These are phyloP conservation scores for Endotricha flammealis DNA, from an alignment of 2,888 invertebrate genomes.

Conservation along the genomic window DNA sequence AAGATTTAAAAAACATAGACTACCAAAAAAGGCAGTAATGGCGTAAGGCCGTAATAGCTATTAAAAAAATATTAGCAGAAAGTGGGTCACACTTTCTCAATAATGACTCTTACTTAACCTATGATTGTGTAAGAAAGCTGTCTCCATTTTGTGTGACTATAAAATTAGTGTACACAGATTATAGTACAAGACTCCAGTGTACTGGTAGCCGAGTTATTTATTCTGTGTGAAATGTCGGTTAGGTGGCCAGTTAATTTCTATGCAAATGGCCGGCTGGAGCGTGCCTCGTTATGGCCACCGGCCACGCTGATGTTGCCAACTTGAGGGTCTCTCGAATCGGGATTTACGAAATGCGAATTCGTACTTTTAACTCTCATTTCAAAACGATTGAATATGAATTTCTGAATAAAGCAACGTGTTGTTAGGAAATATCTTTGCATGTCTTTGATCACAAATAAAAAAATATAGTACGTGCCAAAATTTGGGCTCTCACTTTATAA, in stretches of 20 bases:
- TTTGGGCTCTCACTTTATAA: too few relatives aligned
- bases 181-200: slow-evolving; percentile 12
- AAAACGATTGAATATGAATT: neutral
- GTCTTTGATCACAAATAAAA: too few relatives aligned
- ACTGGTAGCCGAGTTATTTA: slow-evolving; percentile 46
- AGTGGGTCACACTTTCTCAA: slow-evolving; percentile 8
- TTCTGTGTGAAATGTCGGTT: slow-evolving; percentile 62
- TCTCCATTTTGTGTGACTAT: slow-evolving; percentile 6
- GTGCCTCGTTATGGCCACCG: slow-evolving; percentile 23
- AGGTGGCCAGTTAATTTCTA: slow-evolving; percentile 64
- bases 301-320: slow-evolving; percentile 13
- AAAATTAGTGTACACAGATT: slow-evolving; percentile 5
- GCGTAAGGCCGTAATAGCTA: neutral
- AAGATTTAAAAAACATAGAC: too few relatives aligned
- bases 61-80: slow-evolving; percentile 10
- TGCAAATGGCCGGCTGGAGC: slow-evolving; percentile 53
- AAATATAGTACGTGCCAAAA: too few relatives aligned
- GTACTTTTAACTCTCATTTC: slow-evolving; percentile 2
- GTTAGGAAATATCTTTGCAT: too few relatives aligned
- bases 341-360: slow-evolving; percentile 10
- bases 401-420: too few relatives aligned
- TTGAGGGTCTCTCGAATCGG: slow-evolving; percentile 4
- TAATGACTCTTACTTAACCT: slow-evolving; percentile 10
- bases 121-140: slow-evolving; percentile 1
- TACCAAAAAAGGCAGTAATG: too few relatives aligned